These are phyloP conservation scores for Cliona cf. orientalis DNA, from an alignment of 37 sponge, comb jelly and placozoan species.

Conservation along the genomic window DNA sequence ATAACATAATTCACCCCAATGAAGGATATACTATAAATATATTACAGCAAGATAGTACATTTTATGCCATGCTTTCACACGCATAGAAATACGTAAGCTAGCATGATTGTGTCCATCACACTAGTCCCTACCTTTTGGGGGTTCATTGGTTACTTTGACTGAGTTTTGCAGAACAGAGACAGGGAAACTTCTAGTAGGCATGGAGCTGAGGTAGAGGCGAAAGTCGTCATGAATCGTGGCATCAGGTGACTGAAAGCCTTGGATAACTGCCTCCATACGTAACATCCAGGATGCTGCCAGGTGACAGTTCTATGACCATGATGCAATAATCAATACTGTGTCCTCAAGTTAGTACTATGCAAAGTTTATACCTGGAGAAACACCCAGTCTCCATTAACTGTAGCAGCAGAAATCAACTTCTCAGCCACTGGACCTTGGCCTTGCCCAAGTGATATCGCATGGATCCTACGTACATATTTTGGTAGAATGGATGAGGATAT, in stretches of 20 bases:
- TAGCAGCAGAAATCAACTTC: constrained; percentile 88
- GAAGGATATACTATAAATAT: neutral
- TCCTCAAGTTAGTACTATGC: neutral
- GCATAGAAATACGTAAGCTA: too few relatives aligned
- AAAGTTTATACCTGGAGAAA: constrained; percentile 85
- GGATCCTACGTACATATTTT: constrained; percentile 52
- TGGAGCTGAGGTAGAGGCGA: constrained; percentile 94
- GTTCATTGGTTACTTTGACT: constrained; percentile 99
- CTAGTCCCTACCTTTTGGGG: constrained; percentile 84
- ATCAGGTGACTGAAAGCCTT: constrained; percentile 81
- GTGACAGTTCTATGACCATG: constrained; percentile 96
- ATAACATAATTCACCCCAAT: constrained; percentile 1
- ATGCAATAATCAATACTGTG: too few relatives aligned
- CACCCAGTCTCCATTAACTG: constrained; percentile 92
- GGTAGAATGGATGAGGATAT: neutral
- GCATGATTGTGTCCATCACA: neutral
- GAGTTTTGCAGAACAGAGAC: constrained; percentile 97
- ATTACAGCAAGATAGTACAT: neutral
- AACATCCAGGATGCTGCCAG: constrained; percentile 99
- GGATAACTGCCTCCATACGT: constrained; percentile 91
- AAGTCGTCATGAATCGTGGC: constrained; percentile 89
- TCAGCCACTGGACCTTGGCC: constrained; percentile 99
- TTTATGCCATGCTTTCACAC: neutral
- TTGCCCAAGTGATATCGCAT: constrained; percentile 98
- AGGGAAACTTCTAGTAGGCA: constrained; percentile 96